Percentiles rank a stretch among this genome's conserved stretches.
phyloP scores from a whole-genome alignment of 2,797 vertebrate species.

The Merluccius polli region DNA sequence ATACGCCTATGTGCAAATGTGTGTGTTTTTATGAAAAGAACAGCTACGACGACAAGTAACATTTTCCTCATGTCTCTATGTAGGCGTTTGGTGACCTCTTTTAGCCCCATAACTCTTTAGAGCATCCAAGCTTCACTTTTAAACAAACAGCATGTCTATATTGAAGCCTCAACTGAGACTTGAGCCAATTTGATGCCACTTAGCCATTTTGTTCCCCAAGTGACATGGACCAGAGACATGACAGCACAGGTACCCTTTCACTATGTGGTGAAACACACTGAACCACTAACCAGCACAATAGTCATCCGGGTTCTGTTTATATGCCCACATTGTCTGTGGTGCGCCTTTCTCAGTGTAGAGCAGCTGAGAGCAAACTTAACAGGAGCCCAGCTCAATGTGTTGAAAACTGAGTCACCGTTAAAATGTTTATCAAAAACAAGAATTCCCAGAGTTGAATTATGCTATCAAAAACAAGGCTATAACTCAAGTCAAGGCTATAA shows the following conservation, averaged over 20 bases:
- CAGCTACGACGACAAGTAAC: not conserved
- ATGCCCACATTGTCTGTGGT: not conserved
- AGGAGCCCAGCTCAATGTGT: not conserved
- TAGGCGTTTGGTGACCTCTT: not conserved
- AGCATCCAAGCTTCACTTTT: not conserved
- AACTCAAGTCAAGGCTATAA: too few species aligned
- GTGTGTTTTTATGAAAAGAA: not conserved
- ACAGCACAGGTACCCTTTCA: not conserved
- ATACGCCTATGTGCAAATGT: not conserved
- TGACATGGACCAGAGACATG: not conserved
- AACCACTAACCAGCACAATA: not conserved
- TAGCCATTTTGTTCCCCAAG: not conserved
- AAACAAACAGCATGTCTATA: not conserved
- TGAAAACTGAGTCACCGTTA: too few species aligned
- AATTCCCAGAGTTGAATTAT: too few species aligned
- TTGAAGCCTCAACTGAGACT: not conserved
- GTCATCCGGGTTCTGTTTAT: not conserved
- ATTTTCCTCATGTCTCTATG: not conserved
- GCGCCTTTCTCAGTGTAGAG: not conserved
- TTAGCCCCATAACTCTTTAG: not conserved
- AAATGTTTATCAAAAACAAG: too few species aligned
- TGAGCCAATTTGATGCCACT: not conserved
- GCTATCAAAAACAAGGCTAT: too few species aligned
- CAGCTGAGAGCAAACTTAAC: not conserved
- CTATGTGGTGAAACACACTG: not conserved